Conservation (phyloP, 2,797 vertebrate species). For the Neomorphus geoffroyi region DNA sequence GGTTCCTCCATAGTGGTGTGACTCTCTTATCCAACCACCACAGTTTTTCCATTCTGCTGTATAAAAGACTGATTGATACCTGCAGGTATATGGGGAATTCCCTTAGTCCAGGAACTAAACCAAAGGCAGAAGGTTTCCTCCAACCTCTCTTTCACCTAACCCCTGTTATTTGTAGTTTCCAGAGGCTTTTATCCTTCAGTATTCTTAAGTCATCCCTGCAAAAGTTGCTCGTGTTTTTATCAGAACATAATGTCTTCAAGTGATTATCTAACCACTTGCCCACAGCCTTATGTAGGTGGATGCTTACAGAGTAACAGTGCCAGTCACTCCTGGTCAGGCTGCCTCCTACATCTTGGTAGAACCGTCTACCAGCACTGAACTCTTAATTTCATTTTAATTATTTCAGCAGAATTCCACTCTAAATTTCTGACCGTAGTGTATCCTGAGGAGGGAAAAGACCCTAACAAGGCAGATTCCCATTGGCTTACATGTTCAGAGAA, state of each 20-base stretch:
- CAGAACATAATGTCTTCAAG: not conserved
- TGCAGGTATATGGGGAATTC: not conserved
- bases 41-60: not conserved
- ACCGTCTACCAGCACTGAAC: not conserved
- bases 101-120: not conserved
- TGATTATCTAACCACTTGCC: not conserved
- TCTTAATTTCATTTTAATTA: not conserved
- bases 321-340: not conserved
- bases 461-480: not conserved
- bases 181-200: not conserved
- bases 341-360: not conserved
- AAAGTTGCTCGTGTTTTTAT: not conserved
- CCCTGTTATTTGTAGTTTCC: not conserved
- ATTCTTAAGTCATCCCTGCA: not conserved
- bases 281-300: not conserved
- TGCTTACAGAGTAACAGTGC: not conserved
- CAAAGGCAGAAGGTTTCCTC: not conserved
- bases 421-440: not conserved
- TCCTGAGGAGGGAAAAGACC: not conserved
- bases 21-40: not conserved
- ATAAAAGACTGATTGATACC: not conserved
- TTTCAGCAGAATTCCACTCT: not conserved
- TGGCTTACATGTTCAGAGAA: not conserved
- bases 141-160: rapidly evolving
- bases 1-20: not conserved